Evolutionary conservation across 2,888 invertebrate species (phyloP), one percentile per base, ranked within the genome.

Genomic region (Amphipyra berbera): DNA sequence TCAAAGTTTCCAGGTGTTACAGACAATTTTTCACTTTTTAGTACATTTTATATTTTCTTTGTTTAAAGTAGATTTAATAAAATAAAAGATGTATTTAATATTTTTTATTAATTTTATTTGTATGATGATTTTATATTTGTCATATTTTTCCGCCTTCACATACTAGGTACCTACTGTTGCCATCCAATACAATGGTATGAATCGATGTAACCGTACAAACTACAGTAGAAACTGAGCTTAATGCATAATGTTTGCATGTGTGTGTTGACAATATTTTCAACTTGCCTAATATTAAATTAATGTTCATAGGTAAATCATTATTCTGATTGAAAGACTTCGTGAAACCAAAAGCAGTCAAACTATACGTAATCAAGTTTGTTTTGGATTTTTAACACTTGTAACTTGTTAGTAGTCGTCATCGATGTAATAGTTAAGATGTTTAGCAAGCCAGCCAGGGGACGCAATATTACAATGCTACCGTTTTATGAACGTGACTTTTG

Each of bases 231-330:
- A 27, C 9, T 45, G 41, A 52, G 60, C 55, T 52, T 48, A 5
- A 44, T n/a, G 46, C 21, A 37, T 54, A 52, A 65, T 65, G 41
- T 56, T 55, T 52, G 42, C 33, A 21, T 65, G 65, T 50, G 58
- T 65, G 41, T 56, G 60, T 52, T 42, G 33, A 33, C 14, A 40
- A 44, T 41, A 13, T 27, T 21, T 21, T n/a, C 10, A 50, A 33
- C n/a, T n/a, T 30, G 41, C 42, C 13, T 38, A 21, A 21, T 33
- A n/a, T 37, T 44, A 21, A 33, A 42, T 53, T 53, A 33, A 48
- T 58, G 10, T 59, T 48, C 50, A 40, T 50, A 67, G 61, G 67
- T 61, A 33, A 21, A 21, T 21, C 15, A 15, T 38, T 12, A 15
- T 4, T 21, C 38, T 10, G 61, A 50, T 27, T 46, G 14, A 33